A percentile compares a stretch with the other conserved stretches of the same genome.
These are phyloP conservation scores for Halocynthia roretzi DNA, from an alignment of 23 tunicate genomes.

Conservation along the genomic window DNA sequence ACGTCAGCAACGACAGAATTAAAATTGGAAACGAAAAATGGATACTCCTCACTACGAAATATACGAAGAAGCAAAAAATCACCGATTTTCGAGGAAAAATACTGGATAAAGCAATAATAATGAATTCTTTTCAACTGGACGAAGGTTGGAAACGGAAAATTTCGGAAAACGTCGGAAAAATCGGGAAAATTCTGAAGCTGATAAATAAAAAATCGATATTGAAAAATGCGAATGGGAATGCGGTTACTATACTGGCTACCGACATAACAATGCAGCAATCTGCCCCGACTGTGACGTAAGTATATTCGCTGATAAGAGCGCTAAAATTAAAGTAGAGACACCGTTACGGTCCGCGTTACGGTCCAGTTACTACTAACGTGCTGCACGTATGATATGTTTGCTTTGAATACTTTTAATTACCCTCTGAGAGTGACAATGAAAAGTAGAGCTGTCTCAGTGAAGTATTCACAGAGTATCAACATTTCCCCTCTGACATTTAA, in stretches of 20 bases:
- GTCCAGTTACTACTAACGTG: no score
- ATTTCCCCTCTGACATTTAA: no score
- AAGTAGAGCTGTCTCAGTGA: no score
- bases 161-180: not conserved
- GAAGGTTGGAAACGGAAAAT: constrained; percentile 10
- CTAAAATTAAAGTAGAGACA: no score
- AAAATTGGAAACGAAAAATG: not conserved
- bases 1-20: constrained; percentile 6
- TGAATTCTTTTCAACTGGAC: not conserved
- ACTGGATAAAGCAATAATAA: not conserved
- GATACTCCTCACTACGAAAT: constrained; percentile 1
- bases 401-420: no score
- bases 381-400: no score
- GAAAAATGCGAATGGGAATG: constrained; percentile 5
- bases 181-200: not conserved
- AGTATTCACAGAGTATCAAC: no score
- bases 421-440: no score
- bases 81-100: not conserved
- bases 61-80: constrained; percentile 1
- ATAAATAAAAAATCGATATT: not conserved
- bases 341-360: no score
- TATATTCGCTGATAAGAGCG: no score
- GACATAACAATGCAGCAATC: no score
- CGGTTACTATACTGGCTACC: not conserved
- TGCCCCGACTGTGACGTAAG: no score